Percentiles rank a stretch among this genome's conserved stretches.
phyloP scores from a whole-genome alignment of 2,113 vertebrate species.

The Thryonomys swinderianus region DNA sequence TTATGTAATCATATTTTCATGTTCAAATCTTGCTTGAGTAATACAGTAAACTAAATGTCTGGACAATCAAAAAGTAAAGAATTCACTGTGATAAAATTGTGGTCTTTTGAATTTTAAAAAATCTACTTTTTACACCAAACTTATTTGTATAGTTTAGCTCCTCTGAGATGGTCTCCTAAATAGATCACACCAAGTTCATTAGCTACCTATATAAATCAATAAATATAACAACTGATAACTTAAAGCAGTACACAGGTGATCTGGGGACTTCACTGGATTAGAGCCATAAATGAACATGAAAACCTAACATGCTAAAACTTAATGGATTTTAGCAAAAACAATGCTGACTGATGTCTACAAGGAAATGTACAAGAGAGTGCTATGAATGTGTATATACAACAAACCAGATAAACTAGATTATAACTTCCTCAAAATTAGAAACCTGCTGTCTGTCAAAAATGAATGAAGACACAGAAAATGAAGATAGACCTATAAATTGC shows the following conservation, averaged over 20 bases:
- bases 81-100: background rate
- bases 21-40: background rate
- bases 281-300: background rate
- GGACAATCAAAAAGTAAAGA: background rate
- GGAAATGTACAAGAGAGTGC: background rate
- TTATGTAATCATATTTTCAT: background rate
- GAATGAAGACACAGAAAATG: constrained; percentile 33
- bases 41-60: background rate
- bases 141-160: background rate
- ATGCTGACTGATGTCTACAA: background rate
- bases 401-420: background rate
- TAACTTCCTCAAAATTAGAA: background rate
- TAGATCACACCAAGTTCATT: background rate
- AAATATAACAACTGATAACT: background rate
- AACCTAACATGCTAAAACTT: background rate
- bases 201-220: background rate
- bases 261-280: background rate
- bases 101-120: background rate
- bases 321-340: background rate
- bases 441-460: background rate
- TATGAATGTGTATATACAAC: background rate
- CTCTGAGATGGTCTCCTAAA: background rate
- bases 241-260: background rate
- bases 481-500: background rate
- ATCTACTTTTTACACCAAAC: background rate